Evolutionary conservation across 2,113 vertebrate genomes (phyloP), one percentile per base, ranked within the genome.

Genomic region (Polypterus senegalus): DNA sequence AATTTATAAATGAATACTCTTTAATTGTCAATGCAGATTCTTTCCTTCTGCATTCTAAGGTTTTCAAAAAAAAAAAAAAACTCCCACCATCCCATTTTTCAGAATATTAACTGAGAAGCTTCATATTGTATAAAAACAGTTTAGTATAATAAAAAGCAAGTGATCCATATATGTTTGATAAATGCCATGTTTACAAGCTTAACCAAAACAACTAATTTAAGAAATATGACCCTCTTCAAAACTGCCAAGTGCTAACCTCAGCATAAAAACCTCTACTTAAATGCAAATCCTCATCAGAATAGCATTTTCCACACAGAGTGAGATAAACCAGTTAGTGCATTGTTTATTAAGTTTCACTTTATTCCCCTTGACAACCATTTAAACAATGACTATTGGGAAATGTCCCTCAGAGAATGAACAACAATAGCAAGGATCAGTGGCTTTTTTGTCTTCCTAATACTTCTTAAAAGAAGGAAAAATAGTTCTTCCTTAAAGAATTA

Each of bases 311-410:
- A 66, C 73, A 83, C 81, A 74, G 80, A 86, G 80, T 84, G 75
- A 84, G 84, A 91, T 83, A 88, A 89, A 89, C 88, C 87, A 83
- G 86, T 90, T 83, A 85, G 74, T 68, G 79, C 87, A 85, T 83
- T 91, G 90, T 92, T 93, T 89, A 87, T 84, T 68, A 87, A 90
- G 85, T 88, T 91, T 90, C 86, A 88, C 89, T 92, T 93, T 89
- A 95, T 96, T 92, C 86, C 78, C 86, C 83, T 82, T 91, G 93
- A 97, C 93, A 97, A 90, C 92, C 92, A 89, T 94, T 93, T 91
- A 88, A 89, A 94, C 89, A 93, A 94, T 88, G 90, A 89, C 88
- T 90, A 87, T 90, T 87, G 90, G 88, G 89, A 92, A 92, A 88
- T 77, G 90, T 87, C 89, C 82, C 86, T 90, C 83, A 78, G 73